A percentile compares a stretch with the other conserved stretches of the same genome.
phyloP scores from a whole-genome alignment of 2,113 vertebrate genomes.

The pig (Sus scrofa) region DNA sequence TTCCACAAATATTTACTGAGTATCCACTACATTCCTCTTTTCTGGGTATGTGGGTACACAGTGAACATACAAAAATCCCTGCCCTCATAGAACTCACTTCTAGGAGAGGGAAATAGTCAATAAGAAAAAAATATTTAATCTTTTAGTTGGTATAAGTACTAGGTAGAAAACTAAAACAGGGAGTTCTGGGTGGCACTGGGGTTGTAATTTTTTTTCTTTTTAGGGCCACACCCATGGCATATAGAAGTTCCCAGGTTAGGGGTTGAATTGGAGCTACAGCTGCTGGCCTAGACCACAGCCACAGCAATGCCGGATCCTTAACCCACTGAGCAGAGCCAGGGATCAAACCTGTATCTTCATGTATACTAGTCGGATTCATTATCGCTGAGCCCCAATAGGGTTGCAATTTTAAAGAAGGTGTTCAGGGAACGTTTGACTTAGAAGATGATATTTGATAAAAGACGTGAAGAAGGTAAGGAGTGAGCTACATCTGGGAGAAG shows the following conservation, averaged over 20 bases:
- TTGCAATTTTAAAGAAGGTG: conserved; percentile 8
- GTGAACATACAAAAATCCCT: background rate
- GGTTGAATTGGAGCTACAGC: no score
- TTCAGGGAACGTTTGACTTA: conserved; percentile 9
- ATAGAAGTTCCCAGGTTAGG: no score
- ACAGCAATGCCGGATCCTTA: no score
- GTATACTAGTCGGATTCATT: no score
- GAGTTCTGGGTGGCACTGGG: background rate
- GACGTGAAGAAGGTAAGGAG: background rate
- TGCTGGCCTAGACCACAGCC: no score
- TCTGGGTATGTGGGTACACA: conserved; percentile 3
- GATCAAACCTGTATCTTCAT: no score
- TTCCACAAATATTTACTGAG: conserved; percentile 18
- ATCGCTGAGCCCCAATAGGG: no score
- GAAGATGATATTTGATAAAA: background rate
- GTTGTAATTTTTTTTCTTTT: background rate
- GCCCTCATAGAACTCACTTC: background rate
- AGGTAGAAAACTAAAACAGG: background rate
- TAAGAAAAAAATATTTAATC: background rate
- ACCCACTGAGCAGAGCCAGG: no score
- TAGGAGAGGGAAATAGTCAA: background rate
- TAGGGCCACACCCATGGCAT: no score
- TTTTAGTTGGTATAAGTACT: conserved; percentile 8
- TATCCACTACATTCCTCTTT: background rate
- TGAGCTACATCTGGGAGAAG: background rate